These are phyloP conservation scores for Diorhabda elongata DNA, from an alignment of 1,140 invertebrate species.

Conservation along the genomic window DNA sequence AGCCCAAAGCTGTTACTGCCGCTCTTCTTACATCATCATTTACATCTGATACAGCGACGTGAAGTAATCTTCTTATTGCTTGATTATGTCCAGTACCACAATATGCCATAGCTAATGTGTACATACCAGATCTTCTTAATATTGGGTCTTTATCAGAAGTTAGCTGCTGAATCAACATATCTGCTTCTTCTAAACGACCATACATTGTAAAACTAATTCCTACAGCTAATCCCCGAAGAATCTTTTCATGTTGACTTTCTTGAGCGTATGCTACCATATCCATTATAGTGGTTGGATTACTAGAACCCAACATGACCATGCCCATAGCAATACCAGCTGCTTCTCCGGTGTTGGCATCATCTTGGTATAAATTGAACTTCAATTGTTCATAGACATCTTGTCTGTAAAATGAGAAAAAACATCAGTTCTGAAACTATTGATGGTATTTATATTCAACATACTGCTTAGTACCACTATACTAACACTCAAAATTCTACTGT, in stretches of 20 bases:
- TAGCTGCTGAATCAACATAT: constrained; percentile 85
- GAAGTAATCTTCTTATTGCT: constrained; percentile 90
- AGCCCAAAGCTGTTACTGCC: constrained; percentile 95
- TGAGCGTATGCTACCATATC: constrained; percentile 83
- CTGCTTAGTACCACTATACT: too few relatives aligned
- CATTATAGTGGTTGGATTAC: constrained; percentile 80
- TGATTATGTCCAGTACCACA: constrained; percentile 97
- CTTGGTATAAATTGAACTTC: constrained; percentile 95
- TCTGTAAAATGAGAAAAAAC: background rate
- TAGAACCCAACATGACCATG: constrained; percentile 96
- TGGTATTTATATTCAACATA: too few relatives aligned
- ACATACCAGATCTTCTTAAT: constrained; percentile 89
- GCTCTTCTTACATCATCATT: constrained; percentile 98
- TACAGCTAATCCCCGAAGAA: constrained; percentile 89
- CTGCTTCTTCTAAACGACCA: constrained; percentile 92
- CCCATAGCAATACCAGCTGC: constrained; percentile 98
- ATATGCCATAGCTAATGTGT: constrained; percentile 97
- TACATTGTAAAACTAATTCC: constrained; percentile 97
- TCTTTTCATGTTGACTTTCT: constrained; percentile 98
- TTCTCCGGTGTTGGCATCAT: constrained; percentile 98
- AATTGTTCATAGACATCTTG: constrained; percentile 93
- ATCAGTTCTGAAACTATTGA: background rate
- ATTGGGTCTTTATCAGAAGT: constrained; percentile 84
- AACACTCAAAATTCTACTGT: too few relatives aligned
- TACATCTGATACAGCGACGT: constrained; percentile 90